Evolutionary conservation across 2,113 vertebrate genomes (phyloP), one percentile per base, ranked within the genome.

Genomic region (Notarius lentiginosus): DNA sequence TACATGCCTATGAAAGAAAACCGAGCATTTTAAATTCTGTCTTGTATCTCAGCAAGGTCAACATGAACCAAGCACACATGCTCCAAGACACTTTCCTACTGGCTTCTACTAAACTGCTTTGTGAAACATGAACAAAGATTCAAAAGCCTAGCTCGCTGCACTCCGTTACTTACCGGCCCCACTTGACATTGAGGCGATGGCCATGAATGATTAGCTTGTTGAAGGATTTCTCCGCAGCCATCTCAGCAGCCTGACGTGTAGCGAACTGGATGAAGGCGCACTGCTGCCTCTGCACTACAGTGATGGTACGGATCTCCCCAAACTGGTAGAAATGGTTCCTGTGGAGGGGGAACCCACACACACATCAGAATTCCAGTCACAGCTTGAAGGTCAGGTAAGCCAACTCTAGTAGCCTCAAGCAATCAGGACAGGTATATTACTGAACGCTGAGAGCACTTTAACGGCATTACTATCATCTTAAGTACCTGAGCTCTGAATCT

Each of bases 301-400:
- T 99, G 86, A 98, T 97, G 0, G 97, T 99, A 47, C 98, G 96
- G 56, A 99, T 99, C 94, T 99, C 98, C 41, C 98, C 98, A 90
- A 99, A 99, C 93, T 99, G 98, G 92, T 99, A 99, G 89, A 99
- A 99, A 89, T 98, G 97, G 92, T 96, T 98, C 94, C 98, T 99
- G 41, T 4, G 4, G 55, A 56, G 14, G 7, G 0, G 41, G 5
- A 22, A 73, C 8, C 47, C 17, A 47, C 15, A 30, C 27, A 1
- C 27, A 0, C 1, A 5, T 68, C 30, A 34, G 70, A 47, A 20
- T 18, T 47, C 55, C 30, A 53, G 14, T 79, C 56, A 30, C 14
- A 17, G 14, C 2, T 9, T 10, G 7, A 73, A n/a, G 75, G n/a
- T 77, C 12, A 53, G 1, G 15, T n/a, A 53, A n/a, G 2, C 68